Evolutionary conservation across 2,888 invertebrate genomes (phyloP).

Genomic region (Pyrochroa serraticornis): DNA sequence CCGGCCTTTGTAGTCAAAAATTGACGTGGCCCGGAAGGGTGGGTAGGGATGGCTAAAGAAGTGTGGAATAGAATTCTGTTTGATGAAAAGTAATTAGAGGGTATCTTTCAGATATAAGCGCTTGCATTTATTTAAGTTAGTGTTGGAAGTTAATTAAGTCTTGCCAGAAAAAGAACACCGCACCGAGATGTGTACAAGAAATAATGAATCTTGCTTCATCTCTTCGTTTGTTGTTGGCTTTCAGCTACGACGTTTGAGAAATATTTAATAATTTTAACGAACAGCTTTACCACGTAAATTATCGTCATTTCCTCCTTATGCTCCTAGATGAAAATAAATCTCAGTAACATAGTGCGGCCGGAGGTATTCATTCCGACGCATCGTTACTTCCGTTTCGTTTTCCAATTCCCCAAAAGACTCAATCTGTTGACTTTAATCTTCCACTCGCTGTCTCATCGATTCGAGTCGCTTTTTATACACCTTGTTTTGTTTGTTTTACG

Average conservation of each 20-base stretch:
- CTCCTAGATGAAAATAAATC: constrained; percentile 44
- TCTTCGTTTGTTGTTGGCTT: not conserved
- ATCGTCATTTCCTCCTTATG: constrained; percentile 7
- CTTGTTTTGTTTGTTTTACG: constrained; percentile 44
- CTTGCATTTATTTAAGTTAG: constrained; percentile 43
- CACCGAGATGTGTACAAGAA: constrained; percentile 29
- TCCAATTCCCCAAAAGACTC: constrained; percentile 49
- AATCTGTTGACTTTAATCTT: constrained; percentile 52
- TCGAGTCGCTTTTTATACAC: constrained; percentile 44
- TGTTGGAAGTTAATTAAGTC: constrained; percentile 43
- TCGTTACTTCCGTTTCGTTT: constrained; percentile 51
- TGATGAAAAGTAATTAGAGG: constrained; percentile 41
- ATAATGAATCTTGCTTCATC: constrained; percentile 29
- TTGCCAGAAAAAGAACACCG: constrained; percentile 36
- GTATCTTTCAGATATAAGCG: constrained; percentile 41
- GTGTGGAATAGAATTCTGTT: constrained; percentile 16
- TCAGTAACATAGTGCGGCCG: constrained; percentile 41
- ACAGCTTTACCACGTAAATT: constrained; percentile 4
- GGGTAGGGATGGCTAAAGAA: not conserved
- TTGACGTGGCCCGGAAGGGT: not conserved
- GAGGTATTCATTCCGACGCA: constrained; percentile 45
- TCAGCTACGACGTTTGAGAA: constrained; percentile 8
- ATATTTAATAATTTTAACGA: constrained; percentile 12
- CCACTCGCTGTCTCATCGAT: constrained; percentile 48
- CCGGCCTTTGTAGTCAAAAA: too few species aligned